Percentiles rank a stretch among this genome's conserved stretches.
phyloP scores from a whole-genome alignment of 2,888 invertebrate species.

The Brachypalpus laphriformis region DNA sequence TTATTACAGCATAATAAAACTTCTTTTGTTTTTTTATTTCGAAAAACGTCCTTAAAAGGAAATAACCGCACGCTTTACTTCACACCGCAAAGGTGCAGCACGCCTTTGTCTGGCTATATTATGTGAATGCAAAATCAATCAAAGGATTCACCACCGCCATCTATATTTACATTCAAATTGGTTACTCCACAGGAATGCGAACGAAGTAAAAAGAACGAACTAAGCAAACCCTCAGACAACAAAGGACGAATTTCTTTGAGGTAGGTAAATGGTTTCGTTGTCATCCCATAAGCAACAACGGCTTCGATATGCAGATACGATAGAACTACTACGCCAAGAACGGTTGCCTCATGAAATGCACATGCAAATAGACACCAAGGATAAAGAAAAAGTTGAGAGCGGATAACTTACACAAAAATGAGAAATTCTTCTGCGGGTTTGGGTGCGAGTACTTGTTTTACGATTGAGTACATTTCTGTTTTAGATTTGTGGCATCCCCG shows the following conservation, averaged over 20 bases:
- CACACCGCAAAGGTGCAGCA: conserved; percentile 39
- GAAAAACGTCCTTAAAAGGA: background rate
- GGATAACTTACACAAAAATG: conserved; percentile 9
- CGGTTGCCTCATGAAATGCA: conserved; percentile 24
- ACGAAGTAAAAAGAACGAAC: conserved; percentile 3
- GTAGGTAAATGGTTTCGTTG: conserved; percentile 59
- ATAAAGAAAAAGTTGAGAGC: background rate
- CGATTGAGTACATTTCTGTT: background rate
- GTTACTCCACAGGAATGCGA: conserved; percentile 39
- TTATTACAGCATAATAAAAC: conserved; percentile 30
- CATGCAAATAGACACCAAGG: conserved; percentile 26
- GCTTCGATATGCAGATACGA: conserved; percentile 39
- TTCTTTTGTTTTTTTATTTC: conserved; percentile 20
- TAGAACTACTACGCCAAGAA: conserved; percentile 2
- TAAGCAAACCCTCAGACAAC: conserved; percentile 57
- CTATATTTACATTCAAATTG: conserved; percentile 65
- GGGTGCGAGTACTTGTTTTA: background rate
- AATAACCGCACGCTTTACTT: conserved; percentile 11
- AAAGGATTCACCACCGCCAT: conserved; percentile 62
- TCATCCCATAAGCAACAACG: conserved; percentile 43
- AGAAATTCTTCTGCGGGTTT: background rate
- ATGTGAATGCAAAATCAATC: conserved; percentile 62
- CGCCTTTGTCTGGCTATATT: conserved; percentile 2
- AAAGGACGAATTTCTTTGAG: conserved; percentile 62
- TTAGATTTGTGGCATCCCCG: background rate